phyloP scores from a whole-genome alignment of 2,113 vertebrate species.

The Caranx ignobilis region DNA sequence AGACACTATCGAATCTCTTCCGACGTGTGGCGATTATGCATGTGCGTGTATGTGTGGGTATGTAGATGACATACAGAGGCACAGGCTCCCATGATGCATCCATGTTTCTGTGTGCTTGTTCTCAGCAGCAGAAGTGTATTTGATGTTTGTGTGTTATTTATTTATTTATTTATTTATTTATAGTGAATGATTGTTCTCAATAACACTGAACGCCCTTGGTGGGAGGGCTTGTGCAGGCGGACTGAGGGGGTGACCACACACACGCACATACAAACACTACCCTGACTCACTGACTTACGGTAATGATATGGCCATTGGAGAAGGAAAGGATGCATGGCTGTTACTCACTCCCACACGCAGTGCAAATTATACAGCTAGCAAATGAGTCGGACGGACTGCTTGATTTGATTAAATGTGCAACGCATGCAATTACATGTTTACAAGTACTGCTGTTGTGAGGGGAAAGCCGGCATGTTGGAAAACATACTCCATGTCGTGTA shows the following conservation, averaged over 20 bases:
- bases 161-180: background rate
- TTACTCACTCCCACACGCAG: slow-evolving; percentile 53
- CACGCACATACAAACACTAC: slow-evolving; percentile 25
- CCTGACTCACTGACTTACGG: slow-evolving; percentile 57
- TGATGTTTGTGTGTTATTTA: slow-evolving; percentile 1
- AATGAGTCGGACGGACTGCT: slow-evolving; percentile 29
- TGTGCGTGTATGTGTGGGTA: background rate
- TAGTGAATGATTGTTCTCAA: slow-evolving; percentile 34
- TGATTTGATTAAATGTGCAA: slow-evolving; percentile 55
- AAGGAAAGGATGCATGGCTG: slow-evolving; percentile 20
- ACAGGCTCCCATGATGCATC: background rate
- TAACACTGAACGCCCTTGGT: slow-evolving; percentile 52
- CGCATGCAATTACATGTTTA: slow-evolving; percentile 28
- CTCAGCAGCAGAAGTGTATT: background rate
- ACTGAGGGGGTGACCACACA: slow-evolving; percentile 38
- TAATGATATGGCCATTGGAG: slow-evolving; percentile 52
- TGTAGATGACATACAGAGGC: background rate
- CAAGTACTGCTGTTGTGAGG: slow-evolving; percentile 23
- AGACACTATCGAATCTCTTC: slow-evolving; percentile 34
- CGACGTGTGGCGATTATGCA: slow-evolving; percentile 7
- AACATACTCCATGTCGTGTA: background rate
- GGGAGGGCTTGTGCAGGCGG: slow-evolving; percentile 19
- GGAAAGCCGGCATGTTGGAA: background rate
- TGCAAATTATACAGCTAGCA: slow-evolving; percentile 52
- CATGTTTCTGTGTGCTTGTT: background rate